A percentile compares a stretch with the other conserved stretches of the same genome.
Conservation (phyloP, 2,888 invertebrate genomes). For the Monoplex corrugatus region DNA sequence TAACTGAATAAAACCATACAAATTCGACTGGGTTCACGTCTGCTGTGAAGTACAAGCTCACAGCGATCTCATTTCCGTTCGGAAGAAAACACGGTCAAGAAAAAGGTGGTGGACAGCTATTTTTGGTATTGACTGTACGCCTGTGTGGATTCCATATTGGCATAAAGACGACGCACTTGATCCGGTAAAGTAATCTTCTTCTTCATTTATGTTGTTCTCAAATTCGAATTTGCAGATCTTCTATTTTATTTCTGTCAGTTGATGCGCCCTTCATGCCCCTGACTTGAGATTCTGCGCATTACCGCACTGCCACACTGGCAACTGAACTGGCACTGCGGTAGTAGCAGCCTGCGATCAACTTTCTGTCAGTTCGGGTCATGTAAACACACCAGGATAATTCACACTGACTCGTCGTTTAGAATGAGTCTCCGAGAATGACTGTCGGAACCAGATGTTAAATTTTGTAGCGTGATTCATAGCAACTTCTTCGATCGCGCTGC, state of each 20-base stretch:
- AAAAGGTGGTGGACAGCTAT: constrained; percentile 9
- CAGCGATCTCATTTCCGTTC: constrained; percentile 41
- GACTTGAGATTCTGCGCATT: neutral
- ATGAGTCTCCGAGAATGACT: no score
- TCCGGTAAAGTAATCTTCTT: neutral
- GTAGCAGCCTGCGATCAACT: neutral
- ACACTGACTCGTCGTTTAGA: neutral
- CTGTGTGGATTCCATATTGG: neutral
- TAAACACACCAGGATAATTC: neutral
- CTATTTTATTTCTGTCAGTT: neutral
- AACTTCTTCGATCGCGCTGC: no score
- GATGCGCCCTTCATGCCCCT: neutral
- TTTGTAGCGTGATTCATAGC: no score
- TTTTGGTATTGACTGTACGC: neutral
- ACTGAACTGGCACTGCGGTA: neutral
- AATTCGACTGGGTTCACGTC: constrained; percentile 9
- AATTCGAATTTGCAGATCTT: neutral
- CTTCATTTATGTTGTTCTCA: neutral
- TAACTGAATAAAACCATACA: neutral
- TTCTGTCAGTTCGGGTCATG: neutral
- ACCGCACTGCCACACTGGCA: neutral
- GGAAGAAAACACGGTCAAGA: constrained; percentile 45
- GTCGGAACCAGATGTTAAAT: no score
- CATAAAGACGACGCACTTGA: neutral
- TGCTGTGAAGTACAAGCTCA: constrained; percentile 16